Evolutionary conservation across 1,140 invertebrate genomes (phyloP), one percentile per base, ranked within the genome.

Genomic region (Nasonia giraulti): DNA sequence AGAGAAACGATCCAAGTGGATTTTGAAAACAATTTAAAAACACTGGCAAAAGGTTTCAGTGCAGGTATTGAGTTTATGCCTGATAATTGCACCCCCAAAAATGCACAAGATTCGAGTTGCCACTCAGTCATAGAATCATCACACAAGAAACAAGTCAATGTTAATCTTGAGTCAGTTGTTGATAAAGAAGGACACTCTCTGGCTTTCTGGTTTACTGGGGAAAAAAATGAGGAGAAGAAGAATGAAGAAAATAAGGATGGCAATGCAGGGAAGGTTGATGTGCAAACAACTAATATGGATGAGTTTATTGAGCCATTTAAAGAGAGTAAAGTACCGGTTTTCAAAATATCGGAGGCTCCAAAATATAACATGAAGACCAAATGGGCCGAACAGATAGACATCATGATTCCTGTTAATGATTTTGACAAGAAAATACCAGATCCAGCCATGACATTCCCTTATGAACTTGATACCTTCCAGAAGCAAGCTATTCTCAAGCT

Each of bases 391-490:
- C 95, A 96, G 90, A 94, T 99, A 69, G 96, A 99, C 92, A 95
- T 97, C 0, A 95, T 95, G 20, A 92, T 95, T 74, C 97, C 97
- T 23, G 95, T 98, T 2, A 94, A 93, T 62, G 96, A 99, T 91
- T 99, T 98, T 91, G 94, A 96, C 75, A 95, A 97, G 88, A 95
- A 95, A 90, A 95, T 99, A 85, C 97, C 97, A 50, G 95, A 97
- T 84, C 96, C 97, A 92, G 98, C 98, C 1, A 95, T 96, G 87
- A 95, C 94, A 90, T 99, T 96, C 93, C 95, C 96, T 40, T 99
- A 99, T 94, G 97, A 99, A 91, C 94, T 99, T 87, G 99, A 99
- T 92, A 97, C 95, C 10, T 99, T 99, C 90, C 99, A 99, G 92
- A 99, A 99, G 93, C 95, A 96, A 94, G 98, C 99, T 10, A 98